Evolutionary conservation across 1,140 invertebrate species (phyloP).

Genomic region (Limonius californicus): DNA sequence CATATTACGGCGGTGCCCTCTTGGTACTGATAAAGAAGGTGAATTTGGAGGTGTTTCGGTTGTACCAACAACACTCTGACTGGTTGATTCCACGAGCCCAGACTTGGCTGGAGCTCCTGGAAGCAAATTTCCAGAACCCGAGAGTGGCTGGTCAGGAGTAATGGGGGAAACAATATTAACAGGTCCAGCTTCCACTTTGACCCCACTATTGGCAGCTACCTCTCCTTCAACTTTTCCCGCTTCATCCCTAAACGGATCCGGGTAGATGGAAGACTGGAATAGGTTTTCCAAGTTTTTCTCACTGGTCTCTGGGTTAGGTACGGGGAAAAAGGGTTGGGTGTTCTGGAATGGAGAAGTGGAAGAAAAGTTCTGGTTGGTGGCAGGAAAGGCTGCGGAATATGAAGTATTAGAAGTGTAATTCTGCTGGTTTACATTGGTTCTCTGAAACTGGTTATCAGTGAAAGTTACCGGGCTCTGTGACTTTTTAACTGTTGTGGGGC

Average conservation of each 20-base stretch:
- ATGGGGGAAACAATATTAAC: conserved; percentile 32
- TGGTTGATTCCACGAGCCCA: conserved; percentile 41
- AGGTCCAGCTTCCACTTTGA: conserved; percentile 21
- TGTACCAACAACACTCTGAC: conserved; percentile 43
- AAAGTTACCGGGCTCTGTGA: conserved; percentile 41
- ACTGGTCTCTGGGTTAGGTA: conserved; percentile 7
- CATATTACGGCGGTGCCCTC: conserved; percentile 72
- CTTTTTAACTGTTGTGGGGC: conserved; percentile 47
- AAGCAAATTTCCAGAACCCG: conserved; percentile 29
- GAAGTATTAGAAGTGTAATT: conserved; percentile 6
- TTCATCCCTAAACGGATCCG: conserved; percentile 59
- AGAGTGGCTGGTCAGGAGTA: conserved; percentile 31
- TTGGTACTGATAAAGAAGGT: conserved; percentile 51
- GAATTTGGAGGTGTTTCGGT: conserved; percentile 50
- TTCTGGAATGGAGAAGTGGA: conserved; percentile 6
- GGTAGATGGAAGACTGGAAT: conserved; percentile 53
- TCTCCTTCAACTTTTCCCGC: conserved; percentile 19
- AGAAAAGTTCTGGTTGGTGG: not conserved
- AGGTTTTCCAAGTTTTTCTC: conserved; percentile 42
- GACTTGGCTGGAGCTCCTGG: conserved; percentile 21
- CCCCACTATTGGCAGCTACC: conserved; percentile 18
- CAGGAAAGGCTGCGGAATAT: not conserved
- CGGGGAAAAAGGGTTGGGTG: conserved; percentile 17
- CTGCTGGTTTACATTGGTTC: not conserved
- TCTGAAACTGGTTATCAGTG: conserved; percentile 22